Conservation (phyloP, 2,113 vertebrate species). For the Garra rufa region DNA sequence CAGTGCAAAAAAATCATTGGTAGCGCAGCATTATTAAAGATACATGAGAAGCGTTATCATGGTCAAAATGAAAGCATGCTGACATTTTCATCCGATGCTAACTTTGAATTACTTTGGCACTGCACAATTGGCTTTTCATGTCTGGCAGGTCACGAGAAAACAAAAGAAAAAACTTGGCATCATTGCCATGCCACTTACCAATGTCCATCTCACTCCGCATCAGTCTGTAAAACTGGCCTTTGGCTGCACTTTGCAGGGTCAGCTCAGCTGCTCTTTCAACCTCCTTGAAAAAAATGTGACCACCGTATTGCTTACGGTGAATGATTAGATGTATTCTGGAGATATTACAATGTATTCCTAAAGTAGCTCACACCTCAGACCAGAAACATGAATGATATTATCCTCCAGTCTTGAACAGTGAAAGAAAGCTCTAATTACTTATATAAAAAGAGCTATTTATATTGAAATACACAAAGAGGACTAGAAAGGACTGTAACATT, state of each 20-base stretch:
- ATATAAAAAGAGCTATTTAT: background rate
- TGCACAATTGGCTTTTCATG: conserved; percentile 1
- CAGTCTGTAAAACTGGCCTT: conserved; percentile 4
- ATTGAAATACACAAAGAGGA: background rate
- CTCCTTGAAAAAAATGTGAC: background rate
- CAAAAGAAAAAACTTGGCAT: background rate
- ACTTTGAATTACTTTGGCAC: background rate
- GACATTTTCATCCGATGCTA: conserved; percentile 2
- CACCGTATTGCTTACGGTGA: background rate
- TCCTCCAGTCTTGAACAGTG: background rate
- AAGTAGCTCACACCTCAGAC: background rate
- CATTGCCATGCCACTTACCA: background rate
- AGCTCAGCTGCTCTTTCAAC: background rate
- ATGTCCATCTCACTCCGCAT: conserved; percentile 1
- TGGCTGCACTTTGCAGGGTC: background rate
- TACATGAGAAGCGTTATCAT: background rate
- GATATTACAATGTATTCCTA: background rate
- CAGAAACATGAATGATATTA: background rate
- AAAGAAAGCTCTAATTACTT: too few relatives aligned
- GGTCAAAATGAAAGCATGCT: conserved; percentile 13
- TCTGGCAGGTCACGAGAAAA: conserved; percentile 29
- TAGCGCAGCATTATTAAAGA: background rate
- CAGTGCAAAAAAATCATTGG: background rate
- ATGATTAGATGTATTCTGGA: background rate
- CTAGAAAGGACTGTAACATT: background rate